Conservation (phyloP, 2,797 vertebrate genomes). For the Pempheris klunzingeri region DNA sequence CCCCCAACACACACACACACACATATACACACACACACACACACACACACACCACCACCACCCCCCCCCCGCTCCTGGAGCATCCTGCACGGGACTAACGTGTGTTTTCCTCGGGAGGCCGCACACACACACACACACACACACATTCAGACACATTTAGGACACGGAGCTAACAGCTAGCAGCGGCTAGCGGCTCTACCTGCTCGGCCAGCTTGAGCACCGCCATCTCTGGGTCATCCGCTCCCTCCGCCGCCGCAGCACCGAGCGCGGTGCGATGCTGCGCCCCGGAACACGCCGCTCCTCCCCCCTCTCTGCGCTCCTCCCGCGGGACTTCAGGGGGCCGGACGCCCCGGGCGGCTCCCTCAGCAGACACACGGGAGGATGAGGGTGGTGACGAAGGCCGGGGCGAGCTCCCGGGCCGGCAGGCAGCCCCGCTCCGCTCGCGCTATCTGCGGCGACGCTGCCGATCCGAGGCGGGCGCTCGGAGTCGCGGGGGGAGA, state of each 20-base stretch:
- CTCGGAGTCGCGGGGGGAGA: constrained; percentile 55
- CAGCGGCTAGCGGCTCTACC: constrained; percentile 76
- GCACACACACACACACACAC: too few species aligned
- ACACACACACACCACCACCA: too few species aligned
- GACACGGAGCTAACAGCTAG: constrained; percentile 64
- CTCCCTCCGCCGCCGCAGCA: constrained; percentile 62
- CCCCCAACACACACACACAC: too few species aligned
- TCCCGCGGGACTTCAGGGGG: constrained; percentile 9
- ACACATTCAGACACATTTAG: too few species aligned
- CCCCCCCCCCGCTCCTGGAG: too few species aligned
- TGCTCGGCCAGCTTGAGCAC: constrained; percentile 89
- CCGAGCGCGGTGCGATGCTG: constrained; percentile 60
- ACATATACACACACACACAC: too few species aligned
- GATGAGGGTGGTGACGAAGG: constrained; percentile 61
- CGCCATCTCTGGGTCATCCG: constrained; percentile 86
- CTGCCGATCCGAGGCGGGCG: constrained; percentile 61
- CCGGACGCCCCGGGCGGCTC: background rate
- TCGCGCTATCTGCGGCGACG: constrained; percentile 73
- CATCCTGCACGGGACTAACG: too few species aligned
- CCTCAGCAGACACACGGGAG: too few species aligned
- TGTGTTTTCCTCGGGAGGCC: too few species aligned
- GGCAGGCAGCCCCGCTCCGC: constrained; percentile 74
- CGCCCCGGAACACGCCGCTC: constrained; percentile 5
- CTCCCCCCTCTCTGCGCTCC: constrained; percentile 16
- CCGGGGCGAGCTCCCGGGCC: constrained; percentile 73